Conservation (phyloP, 2,797 vertebrate genomes). For the Enoplosus armatus region DNA sequence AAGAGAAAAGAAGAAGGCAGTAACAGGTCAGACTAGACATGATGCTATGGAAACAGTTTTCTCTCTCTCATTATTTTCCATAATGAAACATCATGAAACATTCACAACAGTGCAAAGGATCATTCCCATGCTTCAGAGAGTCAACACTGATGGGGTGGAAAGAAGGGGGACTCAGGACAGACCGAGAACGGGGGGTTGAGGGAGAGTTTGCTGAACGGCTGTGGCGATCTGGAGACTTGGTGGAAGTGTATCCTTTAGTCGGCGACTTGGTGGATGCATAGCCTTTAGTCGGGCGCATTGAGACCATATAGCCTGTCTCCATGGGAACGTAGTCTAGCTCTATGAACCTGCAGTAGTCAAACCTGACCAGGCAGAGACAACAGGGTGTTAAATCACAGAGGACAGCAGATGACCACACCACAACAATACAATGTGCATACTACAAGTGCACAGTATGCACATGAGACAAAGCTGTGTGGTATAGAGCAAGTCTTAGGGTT, state of each 20-base stretch:
- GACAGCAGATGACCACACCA: conserved; percentile 16
- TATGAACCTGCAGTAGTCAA: conserved; percentile 91
- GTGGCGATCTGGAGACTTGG: conserved; percentile 83
- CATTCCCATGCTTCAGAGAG: conserved; percentile 72
- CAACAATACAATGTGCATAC: conserved; percentile 30
- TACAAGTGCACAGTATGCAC: conserved; percentile 20
- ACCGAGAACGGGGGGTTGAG: conserved; percentile 75
- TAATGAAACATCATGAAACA: conserved; percentile 36
- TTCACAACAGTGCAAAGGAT: conserved; percentile 36
- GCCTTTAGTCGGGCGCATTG: conserved; percentile 89
- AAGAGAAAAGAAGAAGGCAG: not conserved
- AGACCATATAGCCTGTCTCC: conserved; percentile 89
- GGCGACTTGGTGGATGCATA: conserved; percentile 80
- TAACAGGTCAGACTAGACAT: conserved; percentile 15
- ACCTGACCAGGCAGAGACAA: conserved; percentile 84
- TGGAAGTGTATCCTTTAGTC: conserved; percentile 72
- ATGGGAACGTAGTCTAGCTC: conserved; percentile 90
- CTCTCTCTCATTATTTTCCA: not conserved
- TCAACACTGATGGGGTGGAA: conserved; percentile 37
- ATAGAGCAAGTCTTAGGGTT: conserved; percentile 9
- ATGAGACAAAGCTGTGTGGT: conserved; percentile 11
- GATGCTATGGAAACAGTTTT: conserved; percentile 25
- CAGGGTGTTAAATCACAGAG: conserved; percentile 70
- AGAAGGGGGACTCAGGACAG: conserved; percentile 56
- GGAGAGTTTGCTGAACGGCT: conserved; percentile 79